phyloP scores from a whole-genome alignment of 2,888 invertebrate genomes.

The Acronicta leporina region DNA sequence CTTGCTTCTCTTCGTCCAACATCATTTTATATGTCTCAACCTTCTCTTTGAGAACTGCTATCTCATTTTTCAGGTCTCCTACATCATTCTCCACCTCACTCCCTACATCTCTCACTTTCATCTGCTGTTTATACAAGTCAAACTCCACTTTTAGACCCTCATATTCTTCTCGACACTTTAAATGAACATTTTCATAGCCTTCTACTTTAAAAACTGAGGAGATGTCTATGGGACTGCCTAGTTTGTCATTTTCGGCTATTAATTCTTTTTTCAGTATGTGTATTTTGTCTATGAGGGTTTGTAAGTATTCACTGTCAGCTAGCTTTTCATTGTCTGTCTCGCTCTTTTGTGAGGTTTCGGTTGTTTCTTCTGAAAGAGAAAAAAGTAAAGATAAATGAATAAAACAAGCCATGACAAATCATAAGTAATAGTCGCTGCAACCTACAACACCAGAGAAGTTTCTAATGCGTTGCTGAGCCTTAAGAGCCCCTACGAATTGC shows the following conservation, averaged over 20 bases:
- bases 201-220: slow-evolving; percentile 85
- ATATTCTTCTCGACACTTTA: slow-evolving; percentile 91
- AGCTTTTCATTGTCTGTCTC: slow-evolving; percentile 84
- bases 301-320: slow-evolving; percentile 85
- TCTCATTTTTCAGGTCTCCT: slow-evolving; percentile 88
- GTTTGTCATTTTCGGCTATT: slow-evolving; percentile 89
- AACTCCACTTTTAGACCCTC: slow-evolving; percentile 90
- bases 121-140: slow-evolving; percentile 90
- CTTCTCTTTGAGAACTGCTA: slow-evolving; percentile 91
- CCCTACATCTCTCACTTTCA: slow-evolving; percentile 62
- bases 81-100: slow-evolving; percentile 72
- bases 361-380: slow-evolving; percentile 45
- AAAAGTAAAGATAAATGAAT: not conserved
- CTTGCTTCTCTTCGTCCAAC: slow-evolving; percentile 90
- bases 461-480: no score
- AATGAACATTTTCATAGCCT: slow-evolving; percentile 82
- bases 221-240: slow-evolving; percentile 90
- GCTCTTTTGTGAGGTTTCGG: slow-evolving; percentile 70
- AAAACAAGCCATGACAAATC: no score
- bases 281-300: slow-evolving; percentile 90
- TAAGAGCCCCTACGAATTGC: no score
- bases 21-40: slow-evolving; percentile 90
- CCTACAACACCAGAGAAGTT: no score
- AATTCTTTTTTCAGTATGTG: slow-evolving; percentile 90
- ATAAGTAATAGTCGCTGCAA: no score